phyloP scores from a whole-genome alignment of 2,888 invertebrate genomes.

The Noctua pronuba region DNA sequence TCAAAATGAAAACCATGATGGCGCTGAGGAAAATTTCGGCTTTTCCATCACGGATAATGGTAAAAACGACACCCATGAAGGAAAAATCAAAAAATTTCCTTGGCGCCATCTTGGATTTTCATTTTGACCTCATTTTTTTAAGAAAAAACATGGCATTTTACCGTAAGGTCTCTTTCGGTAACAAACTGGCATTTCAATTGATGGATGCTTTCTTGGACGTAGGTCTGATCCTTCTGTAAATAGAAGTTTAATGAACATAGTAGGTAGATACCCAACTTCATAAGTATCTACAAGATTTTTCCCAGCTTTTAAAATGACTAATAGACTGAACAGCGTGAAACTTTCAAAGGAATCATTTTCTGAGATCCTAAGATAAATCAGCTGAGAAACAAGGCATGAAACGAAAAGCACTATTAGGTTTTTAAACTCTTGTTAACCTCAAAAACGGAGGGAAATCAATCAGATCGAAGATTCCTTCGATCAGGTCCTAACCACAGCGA shows the following conservation, averaged over 20 bases:
- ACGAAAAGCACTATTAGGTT: too few relatives aligned
- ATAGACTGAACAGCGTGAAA: neutral
- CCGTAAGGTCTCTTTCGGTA: constrained; percentile 35
- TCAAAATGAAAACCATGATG: too few relatives aligned
- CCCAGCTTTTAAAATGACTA: neutral
- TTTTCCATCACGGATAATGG: too few relatives aligned
- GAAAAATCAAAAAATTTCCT: too few relatives aligned
- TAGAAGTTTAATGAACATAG: neutral
- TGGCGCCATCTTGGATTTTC: too few relatives aligned
- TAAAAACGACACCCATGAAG: too few relatives aligned
- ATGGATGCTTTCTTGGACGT: neutral
- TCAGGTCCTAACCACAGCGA: neutral
- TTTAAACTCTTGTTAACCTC: neutral
- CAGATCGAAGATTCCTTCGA: neutral
- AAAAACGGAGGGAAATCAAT: neutral
- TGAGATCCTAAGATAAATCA: neutral
- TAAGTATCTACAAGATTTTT: neutral
- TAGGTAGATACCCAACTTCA: neutral
- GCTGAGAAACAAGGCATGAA: neutral
- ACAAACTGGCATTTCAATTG: constrained; percentile 25
- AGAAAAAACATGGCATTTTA: constrained; percentile 11
- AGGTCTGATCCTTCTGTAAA: constrained; percentile 19
- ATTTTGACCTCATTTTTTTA: neutral
- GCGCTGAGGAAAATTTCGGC: too few relatives aligned
- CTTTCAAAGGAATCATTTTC: neutral